A percentile compares a stretch with the other conserved stretches of the same genome.
Evolutionary conservation across 2,888 invertebrate species (phyloP).

Genomic region (Reticulitermes lucifugus): DNA sequence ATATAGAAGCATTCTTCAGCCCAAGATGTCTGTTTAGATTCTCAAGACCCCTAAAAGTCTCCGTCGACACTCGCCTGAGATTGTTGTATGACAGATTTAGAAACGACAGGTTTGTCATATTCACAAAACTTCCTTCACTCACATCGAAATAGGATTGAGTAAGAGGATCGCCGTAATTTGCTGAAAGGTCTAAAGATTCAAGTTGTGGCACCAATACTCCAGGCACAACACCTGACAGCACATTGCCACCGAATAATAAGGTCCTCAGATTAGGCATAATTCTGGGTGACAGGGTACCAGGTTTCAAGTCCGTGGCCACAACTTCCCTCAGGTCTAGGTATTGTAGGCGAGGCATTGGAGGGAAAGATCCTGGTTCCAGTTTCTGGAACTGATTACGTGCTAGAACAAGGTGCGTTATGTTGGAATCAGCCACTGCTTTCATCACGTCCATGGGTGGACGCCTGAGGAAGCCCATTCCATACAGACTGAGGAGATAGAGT

Average conservation of each 20-base stretch:
- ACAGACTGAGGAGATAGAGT: constrained; percentile 66
- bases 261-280: constrained; percentile 68
- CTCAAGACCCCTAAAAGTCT: constrained; percentile 67
- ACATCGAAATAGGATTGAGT: constrained; percentile 68
- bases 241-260: constrained; percentile 68
- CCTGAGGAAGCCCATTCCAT: constrained; percentile 68
- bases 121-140: constrained; percentile 65
- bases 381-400: constrained; percentile 70
- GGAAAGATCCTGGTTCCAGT: constrained; percentile 67
- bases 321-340: constrained; percentile 69
- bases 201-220: constrained; percentile 66
- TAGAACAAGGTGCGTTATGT: constrained; percentile 65
- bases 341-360: constrained; percentile 68
- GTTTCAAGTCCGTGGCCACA: constrained; percentile 64
- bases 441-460: constrained; percentile 65
- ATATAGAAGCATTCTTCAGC: constrained; percentile 68
- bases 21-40: constrained; percentile 65
- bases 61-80: constrained; percentile 66
- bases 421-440: constrained; percentile 66
- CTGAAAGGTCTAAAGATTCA: constrained; percentile 67
- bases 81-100: constrained; percentile 69
- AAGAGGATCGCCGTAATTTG: constrained; percentile 64
- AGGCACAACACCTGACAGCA: constrained; percentile 67
- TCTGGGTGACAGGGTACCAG: constrained; percentile 64
- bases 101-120: constrained; percentile 65